phyloP scores from a whole-genome alignment of 2,113 vertebrate genomes.

The Chunga burmeisteri region DNA sequence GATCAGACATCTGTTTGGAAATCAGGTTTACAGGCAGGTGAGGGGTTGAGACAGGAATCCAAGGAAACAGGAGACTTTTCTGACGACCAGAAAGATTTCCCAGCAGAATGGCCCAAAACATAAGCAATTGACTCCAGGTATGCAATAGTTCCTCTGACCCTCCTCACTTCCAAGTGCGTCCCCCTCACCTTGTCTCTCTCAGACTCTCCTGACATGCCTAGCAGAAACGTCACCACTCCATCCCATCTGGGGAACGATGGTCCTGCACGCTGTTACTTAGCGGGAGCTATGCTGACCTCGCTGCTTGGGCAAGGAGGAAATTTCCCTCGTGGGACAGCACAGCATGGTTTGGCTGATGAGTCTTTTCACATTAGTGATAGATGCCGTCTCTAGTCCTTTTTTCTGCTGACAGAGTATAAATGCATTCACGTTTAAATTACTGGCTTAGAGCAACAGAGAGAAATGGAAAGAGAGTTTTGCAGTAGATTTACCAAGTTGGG shows the following conservation, averaged over 20 bases:
- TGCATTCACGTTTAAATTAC: background rate
- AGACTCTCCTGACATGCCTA: background rate
- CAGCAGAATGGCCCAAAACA: background rate
- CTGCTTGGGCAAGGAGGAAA: background rate
- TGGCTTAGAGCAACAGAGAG: background rate
- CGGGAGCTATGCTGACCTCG: background rate
- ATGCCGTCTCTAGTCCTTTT: background rate
- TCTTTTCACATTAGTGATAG: background rate
- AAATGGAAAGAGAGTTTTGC: background rate
- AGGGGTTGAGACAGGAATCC: background rate
- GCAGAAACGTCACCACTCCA: accelerated
- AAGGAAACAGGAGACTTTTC: background rate
- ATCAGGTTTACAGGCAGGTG: background rate
- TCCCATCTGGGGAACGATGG: background rate
- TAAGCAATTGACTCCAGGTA: background rate
- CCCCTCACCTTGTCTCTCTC: background rate
- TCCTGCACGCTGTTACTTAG: background rate
- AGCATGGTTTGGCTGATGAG: accelerated
- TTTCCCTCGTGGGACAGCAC: background rate
- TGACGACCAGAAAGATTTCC: background rate
- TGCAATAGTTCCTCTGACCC: background rate
- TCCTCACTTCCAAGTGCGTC: background rate
- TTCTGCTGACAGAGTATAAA: background rate
- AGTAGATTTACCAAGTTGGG: background rate
- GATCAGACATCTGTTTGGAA: background rate